phyloP scores from a whole-genome alignment of 2,797 vertebrate genomes.

The Lithobates pipiens region DNA sequence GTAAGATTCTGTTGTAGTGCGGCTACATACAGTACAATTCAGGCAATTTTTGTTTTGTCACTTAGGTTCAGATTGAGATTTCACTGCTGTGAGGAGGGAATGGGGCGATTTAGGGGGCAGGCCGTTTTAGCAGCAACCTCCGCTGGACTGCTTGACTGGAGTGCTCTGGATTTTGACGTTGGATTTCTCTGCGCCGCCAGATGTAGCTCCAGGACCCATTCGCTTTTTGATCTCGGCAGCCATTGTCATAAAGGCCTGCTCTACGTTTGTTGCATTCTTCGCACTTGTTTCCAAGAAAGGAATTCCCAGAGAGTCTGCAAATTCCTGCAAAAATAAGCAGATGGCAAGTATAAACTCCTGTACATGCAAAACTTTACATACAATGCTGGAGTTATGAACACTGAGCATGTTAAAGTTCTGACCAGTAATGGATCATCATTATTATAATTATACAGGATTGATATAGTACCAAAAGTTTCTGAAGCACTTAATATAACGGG shows the following conservation, averaged over 20 bases:
- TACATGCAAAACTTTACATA: neutral
- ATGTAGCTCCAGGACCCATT: constrained; percentile 96
- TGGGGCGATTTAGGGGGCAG: constrained; percentile 66
- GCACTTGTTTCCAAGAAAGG: constrained; percentile 99
- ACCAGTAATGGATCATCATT: too few relatives aligned
- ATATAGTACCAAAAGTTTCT: too few relatives aligned
- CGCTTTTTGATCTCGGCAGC: constrained; percentile 98
- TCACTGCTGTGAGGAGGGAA: constrained; percentile 77
- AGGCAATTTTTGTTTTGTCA: constrained; percentile 87
- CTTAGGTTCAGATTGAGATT: constrained; percentile 85
- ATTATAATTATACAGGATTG: too few relatives aligned
- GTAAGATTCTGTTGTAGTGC: constrained; percentile 92
- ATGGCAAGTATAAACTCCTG: neutral
- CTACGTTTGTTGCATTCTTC: constrained; percentile 98
- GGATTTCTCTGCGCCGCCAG: constrained; percentile 92
- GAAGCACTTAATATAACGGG: too few relatives aligned
- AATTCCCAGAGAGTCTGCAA: constrained; percentile 96
- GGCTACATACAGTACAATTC: constrained; percentile 98
- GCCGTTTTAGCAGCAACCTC: constrained; percentile 95
- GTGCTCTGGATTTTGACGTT: constrained; percentile 97
- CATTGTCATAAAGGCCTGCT: constrained; percentile 99
- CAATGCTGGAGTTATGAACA: too few relatives aligned
- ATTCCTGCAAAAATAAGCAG: constrained; percentile 81
- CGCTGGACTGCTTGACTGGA: constrained; percentile 93
- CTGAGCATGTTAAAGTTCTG: too few relatives aligned